Conservation (phyloP, 2,113 vertebrate species). For the Lophius piscatorius region DNA sequence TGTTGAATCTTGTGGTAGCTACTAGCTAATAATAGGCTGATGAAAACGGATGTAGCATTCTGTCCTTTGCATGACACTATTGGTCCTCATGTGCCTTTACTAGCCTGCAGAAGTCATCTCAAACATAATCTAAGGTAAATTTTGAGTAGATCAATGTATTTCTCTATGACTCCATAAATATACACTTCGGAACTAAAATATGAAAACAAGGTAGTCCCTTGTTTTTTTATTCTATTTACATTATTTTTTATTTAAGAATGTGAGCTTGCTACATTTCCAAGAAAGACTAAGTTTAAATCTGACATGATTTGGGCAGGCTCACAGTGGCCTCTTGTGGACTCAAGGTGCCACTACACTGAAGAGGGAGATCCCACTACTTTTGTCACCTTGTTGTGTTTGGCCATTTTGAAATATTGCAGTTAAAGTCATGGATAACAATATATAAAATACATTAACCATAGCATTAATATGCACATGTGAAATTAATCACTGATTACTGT, state of each 20-base stretch:
- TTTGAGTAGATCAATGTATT: neutral
- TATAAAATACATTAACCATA: too few relatives aligned
- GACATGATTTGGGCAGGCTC: fast-evolving
- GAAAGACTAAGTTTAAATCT: neutral
- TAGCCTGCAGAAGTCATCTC: neutral
- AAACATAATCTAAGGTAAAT: neutral
- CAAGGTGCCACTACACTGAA: constrained; percentile 10
- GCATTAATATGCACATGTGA: neutral
- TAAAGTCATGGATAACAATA: neutral
- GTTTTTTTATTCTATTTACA: too few relatives aligned
- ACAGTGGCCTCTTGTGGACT: constrained; percentile 45
- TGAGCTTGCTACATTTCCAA: too few relatives aligned
- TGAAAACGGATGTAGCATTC: constrained; percentile 61
- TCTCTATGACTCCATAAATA: neutral
- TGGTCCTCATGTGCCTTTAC: constrained; percentile 45
- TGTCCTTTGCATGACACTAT: constrained; percentile 48
- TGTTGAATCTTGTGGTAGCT: constrained; percentile 57
- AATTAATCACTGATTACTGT: neutral
- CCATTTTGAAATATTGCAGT: neutral
- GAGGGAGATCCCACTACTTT: neutral
- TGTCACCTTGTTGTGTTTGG: neutral
- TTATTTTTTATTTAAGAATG: too few relatives aligned
- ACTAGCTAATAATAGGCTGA: constrained; percentile 63
- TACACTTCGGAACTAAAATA: too few relatives aligned
- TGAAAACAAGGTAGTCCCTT: too few relatives aligned